Base-by-base conservation (phyloP, 2,888 invertebrate genomes). In the Pheosia gnoma region DNA sequence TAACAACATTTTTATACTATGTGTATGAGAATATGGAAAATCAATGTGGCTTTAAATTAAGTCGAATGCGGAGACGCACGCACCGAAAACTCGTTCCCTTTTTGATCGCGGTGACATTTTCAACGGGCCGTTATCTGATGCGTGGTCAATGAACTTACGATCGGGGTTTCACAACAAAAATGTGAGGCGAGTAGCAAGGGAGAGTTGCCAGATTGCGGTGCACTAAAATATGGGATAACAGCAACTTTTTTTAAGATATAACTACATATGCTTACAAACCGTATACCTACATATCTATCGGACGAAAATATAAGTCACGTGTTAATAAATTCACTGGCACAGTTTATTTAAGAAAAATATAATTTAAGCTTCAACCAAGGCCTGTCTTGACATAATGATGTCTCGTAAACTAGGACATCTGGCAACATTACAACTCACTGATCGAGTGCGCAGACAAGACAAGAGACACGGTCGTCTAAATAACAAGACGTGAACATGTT, bases 51-150 rank as follows among this genome's bases (percentile, higher is more conserved):
- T 70, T 65, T 80, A 81, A 79, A 78, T 74, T 75, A 73, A 68
- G 54, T 71, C 62, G 65, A 70, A 69, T 57, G 72, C 65, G 72
- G 75, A 72, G 72, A 67, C 71, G 68, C 25, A 75, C 74, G 75
- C 66, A 74, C 72, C 68, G 59, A 77, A 75, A 82, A 81, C 82
- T 74, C 70, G 79, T 82, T 85, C 75, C 73, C 76, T 78, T 81
- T 83, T 79, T 75, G 72, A 76, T 65, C 71, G 65, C 58, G 54
- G 67, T 67, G 70, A 71, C 70, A 71, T 81, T 80, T 84, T 81
- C 70, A 71, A 74, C 72, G 65, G 68, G 66, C 77, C 77, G 78
- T 80, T 84, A 85, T 82, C 79, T 73, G 77, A 75, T 74, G 71
- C 59, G 63, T 77, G 79, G 81, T 78, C 80, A 74, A 71, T 78